A percentile compares a stretch with the other conserved stretches of the same genome.
Conservation (phyloP, 2,113 vertebrate genomes). For the Lagopus muta region DNA sequence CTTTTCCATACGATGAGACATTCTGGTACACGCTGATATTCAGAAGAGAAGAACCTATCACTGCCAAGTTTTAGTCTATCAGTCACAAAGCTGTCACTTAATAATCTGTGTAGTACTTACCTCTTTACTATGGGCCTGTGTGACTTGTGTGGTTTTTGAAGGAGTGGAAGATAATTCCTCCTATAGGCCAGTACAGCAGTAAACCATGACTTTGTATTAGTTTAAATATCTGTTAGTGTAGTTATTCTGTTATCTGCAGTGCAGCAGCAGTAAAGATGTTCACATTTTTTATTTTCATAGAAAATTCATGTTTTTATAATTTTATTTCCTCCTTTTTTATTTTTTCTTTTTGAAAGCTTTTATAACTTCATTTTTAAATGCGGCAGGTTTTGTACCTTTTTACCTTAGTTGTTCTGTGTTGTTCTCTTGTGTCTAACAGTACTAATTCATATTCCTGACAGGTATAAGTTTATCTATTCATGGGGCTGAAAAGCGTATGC, state of each 20-base stretch:
- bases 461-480: constrained; percentile 93
- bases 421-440: constrained; percentile 23
- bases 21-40: neutral
- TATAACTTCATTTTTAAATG: neutral
- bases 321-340: neutral
- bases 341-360: neutral
- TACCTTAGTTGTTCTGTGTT: constrained; percentile 1
- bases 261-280: neutral
- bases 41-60: neutral
- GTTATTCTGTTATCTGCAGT: neutral
- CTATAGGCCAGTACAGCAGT: neutral
- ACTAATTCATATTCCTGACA: constrained; percentile 73
- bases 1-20: neutral
- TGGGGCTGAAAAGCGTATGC: constrained; percentile 88
- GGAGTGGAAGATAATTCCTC: neutral
- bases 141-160: neutral
- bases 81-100: neutral
- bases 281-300: neutral
- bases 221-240: constrained; percentile 16
- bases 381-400: neutral
- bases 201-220: neutral
- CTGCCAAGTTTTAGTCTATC: neutral
- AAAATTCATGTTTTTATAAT: neutral
- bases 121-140: neutral
- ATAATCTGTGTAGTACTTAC: neutral